Percentiles rank a stretch among this genome's conserved stretches.
Conservation (phyloP, 2,797 vertebrate species). For the Danio kyathit region DNA sequence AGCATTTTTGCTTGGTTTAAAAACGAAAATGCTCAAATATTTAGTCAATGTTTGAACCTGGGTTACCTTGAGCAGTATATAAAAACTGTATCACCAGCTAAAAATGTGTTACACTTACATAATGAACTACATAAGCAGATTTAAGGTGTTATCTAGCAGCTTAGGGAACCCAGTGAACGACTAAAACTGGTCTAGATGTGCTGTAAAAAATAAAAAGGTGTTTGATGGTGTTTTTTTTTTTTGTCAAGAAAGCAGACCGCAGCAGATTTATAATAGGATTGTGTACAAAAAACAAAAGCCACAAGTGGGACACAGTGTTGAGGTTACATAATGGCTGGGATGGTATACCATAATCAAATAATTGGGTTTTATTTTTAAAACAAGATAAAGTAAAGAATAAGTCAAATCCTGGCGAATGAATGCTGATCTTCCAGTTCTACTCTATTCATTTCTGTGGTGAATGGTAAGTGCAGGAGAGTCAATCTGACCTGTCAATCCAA, state of each 20-base stretch:
- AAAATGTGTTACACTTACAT: not conserved
- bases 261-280: constrained; percentile 2
- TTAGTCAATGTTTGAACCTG: not conserved
- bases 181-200: not conserved
- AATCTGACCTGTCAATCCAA: no score
- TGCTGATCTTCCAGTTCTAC: no score
- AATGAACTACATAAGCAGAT: not conserved
- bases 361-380: not conserved
- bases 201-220: not conserved
- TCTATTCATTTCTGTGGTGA: no score
- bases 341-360: not conserved
- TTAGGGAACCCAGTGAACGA: no score
- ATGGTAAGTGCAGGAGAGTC: no score
- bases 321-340: not conserved
- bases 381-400: no score
- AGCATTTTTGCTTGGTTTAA: not conserved
- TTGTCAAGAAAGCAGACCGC: constrained; percentile 3
- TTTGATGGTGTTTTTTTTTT: not conserved
- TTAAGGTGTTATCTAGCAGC: constrained; percentile 15
- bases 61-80: not conserved
- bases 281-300: not conserved
- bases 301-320: not conserved
- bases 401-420: no score
- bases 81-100: not conserved
- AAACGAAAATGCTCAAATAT: not conserved